Evolutionary conservation across 2,113 vertebrate species (phyloP), one percentile per base, ranked within the genome.

Genomic region (Oophaga pumilio): DNA sequence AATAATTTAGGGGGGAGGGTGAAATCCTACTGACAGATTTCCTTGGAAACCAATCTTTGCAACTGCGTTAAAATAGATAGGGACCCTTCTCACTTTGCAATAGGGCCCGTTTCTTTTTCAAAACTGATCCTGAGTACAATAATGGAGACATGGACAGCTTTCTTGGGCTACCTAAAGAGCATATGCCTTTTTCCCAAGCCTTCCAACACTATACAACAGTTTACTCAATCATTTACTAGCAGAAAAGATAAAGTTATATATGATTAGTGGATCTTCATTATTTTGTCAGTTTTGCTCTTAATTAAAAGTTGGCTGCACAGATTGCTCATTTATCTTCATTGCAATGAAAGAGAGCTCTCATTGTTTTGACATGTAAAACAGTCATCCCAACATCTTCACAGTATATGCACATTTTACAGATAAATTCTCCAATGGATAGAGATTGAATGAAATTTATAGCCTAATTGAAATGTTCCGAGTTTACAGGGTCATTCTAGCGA

Each of bases 271-370:
- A n/a, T 66, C 10, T 66, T 66, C 20, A 66, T 11, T 62, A 62
- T 62, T 62, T 62, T 66, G 62, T 66, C 62, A 66, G n/a, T 66
- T 66, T 22, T 66, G n/a, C 24, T 24, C 60, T n/a, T 2, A 11
- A 66, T 9, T n/a, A 66, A 66, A 66, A 66, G 62, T 66, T 66
- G 62, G 62, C 62, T 66, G n/a, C n/a, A 66, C 62, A 66, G 62
- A 66, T 66, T 24, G 62, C 62, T 66, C 18, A 22, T 66, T 66
- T 24, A 66, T 66, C 62, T 66, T 24, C n/a, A 66, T 66, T 66
- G 6, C 62, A 66, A 12, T 59, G 13, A 66, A 9, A n/a, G 33
- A 33, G 33, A 33, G 33, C 22, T 10, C 1, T 66, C 8, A 66
- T 66, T 66, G 62, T 24, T 24, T 66, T 24, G n/a, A 66, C n/a